Evolutionary conservation across 2,888 invertebrate genomes (phyloP).

Genomic region (Macrophya alboannulata): DNA sequence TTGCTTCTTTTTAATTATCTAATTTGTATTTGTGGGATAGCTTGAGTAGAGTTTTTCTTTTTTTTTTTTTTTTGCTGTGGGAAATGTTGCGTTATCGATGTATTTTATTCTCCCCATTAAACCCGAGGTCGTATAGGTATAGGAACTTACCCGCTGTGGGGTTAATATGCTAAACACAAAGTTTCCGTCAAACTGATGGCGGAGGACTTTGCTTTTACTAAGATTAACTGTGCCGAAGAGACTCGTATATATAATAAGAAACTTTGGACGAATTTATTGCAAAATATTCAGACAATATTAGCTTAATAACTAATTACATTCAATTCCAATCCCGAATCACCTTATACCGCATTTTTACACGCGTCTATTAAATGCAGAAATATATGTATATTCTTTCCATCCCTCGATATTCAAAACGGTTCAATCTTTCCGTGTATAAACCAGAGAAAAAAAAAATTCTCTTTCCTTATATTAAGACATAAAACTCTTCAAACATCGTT

Average conservation of each 20-base stretch:
- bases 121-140: neutral
- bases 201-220: conserved; percentile 65
- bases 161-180: conserved; percentile 65
- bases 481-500: neutral
- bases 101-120: conserved; percentile 43
- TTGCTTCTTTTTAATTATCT: neutral
- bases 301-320: conserved; percentile 13
- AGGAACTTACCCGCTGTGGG: neutral
- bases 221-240: conserved; percentile 61
- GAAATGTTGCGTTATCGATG: neutral
- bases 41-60: neutral
- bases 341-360: neutral
- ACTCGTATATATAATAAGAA: conserved; percentile 55
- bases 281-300: conserved; percentile 66
- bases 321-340: neutral
- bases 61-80: neutral
- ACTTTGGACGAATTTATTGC: conserved; percentile 70
- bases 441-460: neutral
- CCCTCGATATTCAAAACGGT: neutral
- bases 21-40: neutral
- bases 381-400: neutral
- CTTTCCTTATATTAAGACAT: neutral
- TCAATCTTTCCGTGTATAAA: neutral
- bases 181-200: conserved; percentile 63
- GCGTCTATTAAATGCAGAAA: neutral